These are phyloP conservation scores for Chlamydotis undulata DNA, from an alignment of 2,113 vertebrate genomes.

Conservation along the genomic window DNA sequence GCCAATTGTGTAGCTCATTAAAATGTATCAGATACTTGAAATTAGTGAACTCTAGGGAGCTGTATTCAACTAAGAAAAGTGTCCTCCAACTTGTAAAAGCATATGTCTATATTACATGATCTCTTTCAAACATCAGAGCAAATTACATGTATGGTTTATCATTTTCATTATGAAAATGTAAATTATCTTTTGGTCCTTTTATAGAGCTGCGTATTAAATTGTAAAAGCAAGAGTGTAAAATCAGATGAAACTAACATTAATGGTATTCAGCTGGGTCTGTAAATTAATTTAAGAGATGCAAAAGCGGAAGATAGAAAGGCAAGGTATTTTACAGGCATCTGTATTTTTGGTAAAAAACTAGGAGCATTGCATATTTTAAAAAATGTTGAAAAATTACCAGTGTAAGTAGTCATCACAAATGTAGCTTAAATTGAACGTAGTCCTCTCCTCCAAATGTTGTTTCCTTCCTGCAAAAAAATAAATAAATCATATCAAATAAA, in stretches of 20 bases:
- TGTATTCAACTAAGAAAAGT: background rate
- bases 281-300: background rate
- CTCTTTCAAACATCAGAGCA: background rate
- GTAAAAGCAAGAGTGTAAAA: background rate
- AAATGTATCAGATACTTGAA: background rate
- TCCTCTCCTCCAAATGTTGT: background rate
- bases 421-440: background rate
- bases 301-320: background rate
- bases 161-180: background rate
- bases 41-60: background rate
- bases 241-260: background rate
- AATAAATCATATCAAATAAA: background rate
- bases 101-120: background rate
- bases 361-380: background rate
- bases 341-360: background rate
- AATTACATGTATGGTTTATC: background rate
- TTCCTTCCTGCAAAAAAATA: background rate
- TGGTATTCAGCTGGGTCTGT: background rate
- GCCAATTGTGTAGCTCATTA: background rate
- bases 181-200: background rate
- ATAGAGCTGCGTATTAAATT: background rate
- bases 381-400: background rate
- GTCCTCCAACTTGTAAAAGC: background rate
- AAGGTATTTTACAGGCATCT: background rate
- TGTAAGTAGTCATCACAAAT: background rate